Evolutionary conservation across 64 coral and sea anemone genomes (phyloP), one percentile per base, ranked within the genome.

Genomic region (Acropora tenuis): DNA sequence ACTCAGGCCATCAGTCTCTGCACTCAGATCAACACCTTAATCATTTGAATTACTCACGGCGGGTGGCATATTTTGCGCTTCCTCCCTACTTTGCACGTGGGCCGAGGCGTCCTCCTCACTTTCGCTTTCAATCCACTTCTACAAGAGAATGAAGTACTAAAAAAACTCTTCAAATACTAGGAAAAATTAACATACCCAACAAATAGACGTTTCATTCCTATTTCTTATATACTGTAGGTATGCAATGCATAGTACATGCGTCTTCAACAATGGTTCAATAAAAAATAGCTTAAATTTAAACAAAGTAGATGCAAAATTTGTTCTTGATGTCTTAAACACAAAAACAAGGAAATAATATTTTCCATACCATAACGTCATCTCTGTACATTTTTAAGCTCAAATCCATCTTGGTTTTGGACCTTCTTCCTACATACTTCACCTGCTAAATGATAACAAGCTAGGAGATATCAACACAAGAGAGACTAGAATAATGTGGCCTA

Each of bases 371-470:
- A 17, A 97, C 88, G 76, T 97, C 95, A 5, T 40, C 47, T 78
- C 63, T 65, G 88, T 97, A 97, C 95, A 97, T 94, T 82, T 94
- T 90, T 1, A 88, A 77, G 86, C 88, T 97, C 41, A 97, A 84
- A 77, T 97, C 95, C 95, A 97, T 97, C 82, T 97, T 97, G 2
- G 95, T 97, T 66, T 94, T 97, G 58, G 84, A 86, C 4, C 95
- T 80, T 63, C 87, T 94, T 11, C 95, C 95, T 57, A 89, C 76
- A 57, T 91, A 97, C 42, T 47, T 82, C 0, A 97, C 95, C 95
- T 97, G 48, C 11, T 53, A 8, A 53, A 8, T 53, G 50, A 53
- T 5, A 53, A 8, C 50, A 53, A 8, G 50, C 30, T 0, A 30
- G 0, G 30, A 0, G 30, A 0, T 30, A 0, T 30, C 30, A 30